phyloP scores from a whole-genome alignment of 2,113 vertebrate species.

The Nothoprocta perdicaria region DNA sequence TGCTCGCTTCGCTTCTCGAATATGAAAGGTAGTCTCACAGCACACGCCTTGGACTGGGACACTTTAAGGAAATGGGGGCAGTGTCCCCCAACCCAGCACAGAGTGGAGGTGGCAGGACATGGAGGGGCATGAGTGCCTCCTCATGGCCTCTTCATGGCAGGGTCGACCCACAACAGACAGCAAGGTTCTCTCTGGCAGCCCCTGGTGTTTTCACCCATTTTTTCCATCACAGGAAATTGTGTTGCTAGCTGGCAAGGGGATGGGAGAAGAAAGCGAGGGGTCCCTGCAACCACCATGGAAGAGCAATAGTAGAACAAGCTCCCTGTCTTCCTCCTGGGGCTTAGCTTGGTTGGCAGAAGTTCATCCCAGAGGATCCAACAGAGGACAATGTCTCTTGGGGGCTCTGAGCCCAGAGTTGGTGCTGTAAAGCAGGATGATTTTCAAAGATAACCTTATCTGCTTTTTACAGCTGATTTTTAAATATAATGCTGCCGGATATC shows the following conservation, averaged over 20 bases:
- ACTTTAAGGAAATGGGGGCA: neutral
- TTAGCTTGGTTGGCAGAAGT: neutral
- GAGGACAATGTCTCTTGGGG: neutral
- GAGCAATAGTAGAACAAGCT: neutral
- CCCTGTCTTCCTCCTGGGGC: fast-evolving
- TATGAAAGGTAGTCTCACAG: neutral
- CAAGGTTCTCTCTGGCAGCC: neutral
- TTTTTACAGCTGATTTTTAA: neutral
- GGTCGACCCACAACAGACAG: neutral
- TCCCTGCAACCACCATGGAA: neutral
- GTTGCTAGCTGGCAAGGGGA: neutral
- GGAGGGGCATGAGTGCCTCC: neutral
- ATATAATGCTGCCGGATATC: neutral
- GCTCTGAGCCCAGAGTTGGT: neutral
- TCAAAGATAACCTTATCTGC: neutral
- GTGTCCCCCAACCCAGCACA: neutral
- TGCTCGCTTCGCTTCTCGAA: neutral
- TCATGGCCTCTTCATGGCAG: neutral
- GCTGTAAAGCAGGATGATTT: neutral
- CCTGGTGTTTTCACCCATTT: neutral
- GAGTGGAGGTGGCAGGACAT: neutral
- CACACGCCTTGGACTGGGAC: neutral
- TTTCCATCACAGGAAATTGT: neutral
- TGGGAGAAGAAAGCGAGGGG: neutral
- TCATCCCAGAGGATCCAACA: neutral